Percentiles rank a stretch among this genome's conserved stretches.
These are phyloP conservation scores for Oligia fasciuncula DNA, from an alignment of 2,888 invertebrate genomes.

Conservation along the genomic window DNA sequence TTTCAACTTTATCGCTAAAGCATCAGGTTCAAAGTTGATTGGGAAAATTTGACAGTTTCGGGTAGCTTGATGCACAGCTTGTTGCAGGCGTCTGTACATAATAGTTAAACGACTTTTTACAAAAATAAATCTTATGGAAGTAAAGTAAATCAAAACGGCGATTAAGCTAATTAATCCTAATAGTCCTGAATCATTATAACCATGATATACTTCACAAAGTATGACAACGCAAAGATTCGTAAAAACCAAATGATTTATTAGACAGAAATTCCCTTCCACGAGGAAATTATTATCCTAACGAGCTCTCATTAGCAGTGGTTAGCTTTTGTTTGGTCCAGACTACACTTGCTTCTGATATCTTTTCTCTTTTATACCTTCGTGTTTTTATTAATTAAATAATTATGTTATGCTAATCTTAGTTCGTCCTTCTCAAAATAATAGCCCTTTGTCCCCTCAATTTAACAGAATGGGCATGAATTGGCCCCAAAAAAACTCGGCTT, in stretches of 20 bases:
- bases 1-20: too few relatives aligned
- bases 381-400: constrained; percentile 78
- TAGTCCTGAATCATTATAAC: constrained; percentile 42
- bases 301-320: constrained; percentile 80
- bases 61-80: too few relatives aligned
- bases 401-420: constrained; percentile 82
- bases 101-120: not conserved
- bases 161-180: constrained; percentile 36
- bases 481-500: constrained; percentile 30
- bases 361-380: constrained; percentile 65
- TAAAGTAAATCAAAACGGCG: constrained; percentile 22
- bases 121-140: not conserved
- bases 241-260: constrained; percentile 66
- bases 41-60: too few relatives aligned
- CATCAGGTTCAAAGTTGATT: too few relatives aligned
- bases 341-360: constrained; percentile 70
- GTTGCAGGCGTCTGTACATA: too few relatives aligned
- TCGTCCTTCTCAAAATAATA: constrained; percentile 70
- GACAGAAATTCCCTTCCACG: constrained; percentile 72
- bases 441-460: constrained; percentile 61
- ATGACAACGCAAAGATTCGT: constrained; percentile 62
- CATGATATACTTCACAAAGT: constrained; percentile 48
- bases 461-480: constrained; percentile 30
- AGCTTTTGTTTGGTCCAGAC: constrained; percentile 76
- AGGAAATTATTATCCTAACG: constrained; percentile 80